Evolutionary conservation across 2,888 invertebrate species (phyloP), one percentile per base, ranked within the genome.

Genomic region (Zele albiditarsus): DNA sequence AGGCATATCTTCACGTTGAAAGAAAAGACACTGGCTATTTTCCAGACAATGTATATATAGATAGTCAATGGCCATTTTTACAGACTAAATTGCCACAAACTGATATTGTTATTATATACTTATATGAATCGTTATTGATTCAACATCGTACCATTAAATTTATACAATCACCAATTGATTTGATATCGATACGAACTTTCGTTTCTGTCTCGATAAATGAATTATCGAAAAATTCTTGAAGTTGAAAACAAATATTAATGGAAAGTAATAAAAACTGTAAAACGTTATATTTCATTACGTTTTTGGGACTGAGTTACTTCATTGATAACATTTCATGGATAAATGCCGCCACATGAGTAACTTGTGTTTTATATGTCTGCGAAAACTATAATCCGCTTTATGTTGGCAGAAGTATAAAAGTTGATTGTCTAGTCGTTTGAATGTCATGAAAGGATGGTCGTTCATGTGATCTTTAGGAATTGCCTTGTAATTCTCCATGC

Each of bases 371-470:
- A 53, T 53, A 20, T 20, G 20, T 53, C 53, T 53, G 53, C 20
- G n/a, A 53, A 53, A 53, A 53, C 53, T 3, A 53, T 53, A 20
- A 53, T 53, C 53, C 20, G 5, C 20, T 53, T 53, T 53, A 53
- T 20, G 53, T 60, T 57, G 38, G 16, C 38, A 60, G 60, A 23
- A 57, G 53, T 57, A 69, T 69, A 69, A 69, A 69, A 69, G 53
- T 57, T 69, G 57, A 69, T 69, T 69, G 57, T 69, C 57, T 57
- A n/a, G 58, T 16, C 42, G 53, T 60, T 70, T 70, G 60, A 58
- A 70, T 70, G 70, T 57, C 31, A 69, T 31, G 23, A 33, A 70
- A 27, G 70, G 53, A 42, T 70, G 31, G 28, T 53, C 57, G 28
- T 27, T 57, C 31, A 31, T 33, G 25, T 53, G 57, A 31, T 53